Base-by-base conservation (phyloP, 2,888 invertebrate genomes). In the Lasioglossum vierecki region DNA sequence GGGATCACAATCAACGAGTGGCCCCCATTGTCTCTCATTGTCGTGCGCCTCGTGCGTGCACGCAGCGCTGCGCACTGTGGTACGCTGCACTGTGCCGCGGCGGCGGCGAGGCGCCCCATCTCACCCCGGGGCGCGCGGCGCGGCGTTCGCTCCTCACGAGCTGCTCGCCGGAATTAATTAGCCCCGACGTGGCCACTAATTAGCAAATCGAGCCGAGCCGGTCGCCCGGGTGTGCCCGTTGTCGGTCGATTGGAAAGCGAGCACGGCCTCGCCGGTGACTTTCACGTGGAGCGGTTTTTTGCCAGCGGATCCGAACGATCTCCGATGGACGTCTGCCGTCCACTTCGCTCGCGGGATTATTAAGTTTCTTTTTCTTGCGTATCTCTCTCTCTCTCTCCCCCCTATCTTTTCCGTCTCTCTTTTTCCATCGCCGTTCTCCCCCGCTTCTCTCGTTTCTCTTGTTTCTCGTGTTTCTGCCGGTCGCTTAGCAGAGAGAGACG, bases 21-120 rank as follows among this genome's bases (percentile, higher is more conserved):
- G 88, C 79, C 72, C 26, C 89, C 82, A 93, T 94, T 94, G 94
- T 94, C 90, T 92, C 86, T 91, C 86, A 92, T 92, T 93, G 92
- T 91, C 79, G 80, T 79, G 84, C 79, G 80, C 70, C 88, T 85
- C 63, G 63, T 63, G 80, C 79, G 76, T 46, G 18, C 68, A 18
- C 68, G 44, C 39, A 0, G 5, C 30, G 3, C 68, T 18, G 30
- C 2, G 18, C 35, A 1, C 13, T 22, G 60, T 5, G 60, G 26
- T 26, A 8, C 26, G 60, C 13, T 26, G 60, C 11, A 13, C 26
- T 11, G 26, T 35, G 35, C 35, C 35, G 35, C 35, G 35, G 26
- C 4, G 13, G 1, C 4, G 26, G 0, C 26, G 15, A 13, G 63
- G 63, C 44, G 22, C 66, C 71, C 53, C 66, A 71, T n/a, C 73